A percentile compares a stretch with the other conserved stretches of the same genome.
These are phyloP conservation scores for Brienomyrus brachyistius DNA, from an alignment of 2,113 vertebrate species.

Conservation along the genomic window DNA sequence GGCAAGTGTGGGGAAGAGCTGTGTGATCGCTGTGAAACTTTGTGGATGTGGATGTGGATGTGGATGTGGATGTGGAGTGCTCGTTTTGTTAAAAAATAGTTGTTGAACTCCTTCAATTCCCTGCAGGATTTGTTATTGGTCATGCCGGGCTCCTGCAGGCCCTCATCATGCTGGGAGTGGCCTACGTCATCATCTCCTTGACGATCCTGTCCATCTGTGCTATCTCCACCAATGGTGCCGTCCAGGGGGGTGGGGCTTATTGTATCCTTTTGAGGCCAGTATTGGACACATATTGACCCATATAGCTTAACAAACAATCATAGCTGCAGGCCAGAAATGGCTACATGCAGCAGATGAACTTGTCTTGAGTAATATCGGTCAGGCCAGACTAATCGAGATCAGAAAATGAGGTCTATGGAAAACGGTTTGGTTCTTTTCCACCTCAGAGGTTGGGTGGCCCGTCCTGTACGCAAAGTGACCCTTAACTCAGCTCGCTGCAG, in stretches of 20 bases:
- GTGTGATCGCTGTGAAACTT: background rate
- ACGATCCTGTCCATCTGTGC: constrained; percentile 64
- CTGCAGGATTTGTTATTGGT: constrained; percentile 60
- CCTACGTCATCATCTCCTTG: constrained; percentile 59
- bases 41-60: too few species aligned
- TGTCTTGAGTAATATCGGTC: background rate
- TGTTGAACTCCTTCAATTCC: background rate
- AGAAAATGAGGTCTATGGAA: background rate
- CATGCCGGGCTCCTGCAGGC: constrained; percentile 61
- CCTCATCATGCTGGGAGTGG: constrained; percentile 60
- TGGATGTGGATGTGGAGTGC: too few species aligned
- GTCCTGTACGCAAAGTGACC: background rate
- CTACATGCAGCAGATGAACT: background rate
- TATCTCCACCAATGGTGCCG: constrained; percentile 66
- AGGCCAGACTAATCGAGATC: background rate
- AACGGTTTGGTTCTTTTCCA: background rate
- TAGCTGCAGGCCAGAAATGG: background rate
- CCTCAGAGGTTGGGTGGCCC: background rate
- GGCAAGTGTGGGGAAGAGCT: background rate
- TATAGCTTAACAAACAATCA: background rate
- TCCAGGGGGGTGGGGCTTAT: constrained; percentile 61
- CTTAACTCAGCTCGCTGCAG: constrained; percentile 28
- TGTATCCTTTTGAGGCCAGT: constrained; percentile 55
- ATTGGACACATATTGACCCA: constrained; percentile 3
- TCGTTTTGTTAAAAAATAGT: background rate